phyloP scores from a whole-genome alignment of 2,888 invertebrate genomes.

The Heliconius erato region DNA sequence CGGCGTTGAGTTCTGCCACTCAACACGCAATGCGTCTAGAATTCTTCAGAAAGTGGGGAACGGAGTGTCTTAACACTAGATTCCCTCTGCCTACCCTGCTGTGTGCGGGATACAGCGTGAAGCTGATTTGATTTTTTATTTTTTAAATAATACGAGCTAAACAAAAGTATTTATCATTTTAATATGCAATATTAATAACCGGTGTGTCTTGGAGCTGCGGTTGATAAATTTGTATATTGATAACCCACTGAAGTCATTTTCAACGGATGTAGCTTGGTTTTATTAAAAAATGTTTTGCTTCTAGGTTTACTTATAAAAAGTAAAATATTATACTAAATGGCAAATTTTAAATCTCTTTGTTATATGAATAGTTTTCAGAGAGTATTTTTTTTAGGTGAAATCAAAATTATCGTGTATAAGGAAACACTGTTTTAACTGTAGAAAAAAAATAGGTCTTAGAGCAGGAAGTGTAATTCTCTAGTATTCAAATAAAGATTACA shows the following conservation, averaged over 20 bases:
- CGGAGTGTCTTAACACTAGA: too few relatives aligned
- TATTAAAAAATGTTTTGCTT: background rate
- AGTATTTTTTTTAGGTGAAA: background rate
- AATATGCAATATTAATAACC: conserved; percentile 5
- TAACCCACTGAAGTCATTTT: background rate
- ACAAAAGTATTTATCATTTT: conserved; percentile 4
- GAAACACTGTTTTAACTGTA: background rate
- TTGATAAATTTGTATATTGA: background rate
- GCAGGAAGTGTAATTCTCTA: background rate
- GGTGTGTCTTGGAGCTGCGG: background rate
- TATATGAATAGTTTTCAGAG: background rate
- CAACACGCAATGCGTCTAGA: too few relatives aligned
- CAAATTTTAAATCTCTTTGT: background rate
- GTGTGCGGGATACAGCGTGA: too few relatives aligned
- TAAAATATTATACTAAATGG: background rate
- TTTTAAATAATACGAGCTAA: background rate
- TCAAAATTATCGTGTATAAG: background rate
- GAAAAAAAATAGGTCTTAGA: too few relatives aligned
- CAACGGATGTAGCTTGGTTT: background rate
- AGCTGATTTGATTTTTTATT: too few relatives aligned
- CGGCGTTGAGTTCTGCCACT: too few relatives aligned
- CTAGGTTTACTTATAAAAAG: background rate
- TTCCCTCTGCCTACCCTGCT: too few relatives aligned
- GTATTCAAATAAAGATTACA: background rate
- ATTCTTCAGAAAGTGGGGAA: too few relatives aligned